A percentile compares a stretch with the other conserved stretches of the same genome.
Conservation (phyloP, 2,888 invertebrate genomes). For the Sialis lutaria region DNA sequence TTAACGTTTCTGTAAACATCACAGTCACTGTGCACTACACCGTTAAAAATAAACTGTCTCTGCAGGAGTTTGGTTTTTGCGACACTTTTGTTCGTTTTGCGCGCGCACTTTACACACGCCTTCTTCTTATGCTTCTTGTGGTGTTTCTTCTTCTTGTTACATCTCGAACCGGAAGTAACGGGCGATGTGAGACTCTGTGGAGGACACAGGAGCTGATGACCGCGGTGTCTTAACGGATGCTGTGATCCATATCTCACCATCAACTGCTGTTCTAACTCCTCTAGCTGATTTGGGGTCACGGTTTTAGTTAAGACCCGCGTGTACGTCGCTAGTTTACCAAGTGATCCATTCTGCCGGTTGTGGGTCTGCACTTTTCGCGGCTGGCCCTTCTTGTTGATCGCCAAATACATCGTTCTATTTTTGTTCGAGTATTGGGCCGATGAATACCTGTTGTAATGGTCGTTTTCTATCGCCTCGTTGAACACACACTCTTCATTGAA, state of each 20-base stretch:
- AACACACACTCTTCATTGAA: constrained; percentile 69
- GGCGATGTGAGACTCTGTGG: constrained; percentile 13
- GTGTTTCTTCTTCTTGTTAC: constrained; percentile 9
- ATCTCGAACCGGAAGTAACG: constrained; percentile 16
- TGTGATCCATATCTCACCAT: constrained; percentile 6
- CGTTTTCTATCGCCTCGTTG: constrained; percentile 70
- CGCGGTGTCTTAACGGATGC: constrained; percentile 26
- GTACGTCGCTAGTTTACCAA: constrained; percentile 59
- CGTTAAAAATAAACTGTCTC: constrained; percentile 1
- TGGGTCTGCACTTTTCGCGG: constrained; percentile 48
- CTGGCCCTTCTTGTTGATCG: constrained; percentile 54
- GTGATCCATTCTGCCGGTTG: constrained; percentile 19
- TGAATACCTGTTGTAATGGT: constrained; percentile 75
- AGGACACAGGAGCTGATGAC: constrained; percentile 5
- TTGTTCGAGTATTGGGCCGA: constrained; percentile 53
- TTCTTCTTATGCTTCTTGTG: background rate
- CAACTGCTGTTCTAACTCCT: constrained; percentile 17
- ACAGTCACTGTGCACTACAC: constrained; percentile 1
- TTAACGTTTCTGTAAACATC: constrained; percentile 3
- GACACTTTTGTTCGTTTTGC: background rate
- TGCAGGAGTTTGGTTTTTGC: background rate
- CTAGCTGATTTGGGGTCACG: constrained; percentile 31
- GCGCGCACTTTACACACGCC: background rate
- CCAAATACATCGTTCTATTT: constrained; percentile 56
- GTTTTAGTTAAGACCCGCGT: constrained; percentile 49